Base-by-base conservation (phyloP, 2,888 invertebrate species). In the Ichneumoninae sp. region DNA sequence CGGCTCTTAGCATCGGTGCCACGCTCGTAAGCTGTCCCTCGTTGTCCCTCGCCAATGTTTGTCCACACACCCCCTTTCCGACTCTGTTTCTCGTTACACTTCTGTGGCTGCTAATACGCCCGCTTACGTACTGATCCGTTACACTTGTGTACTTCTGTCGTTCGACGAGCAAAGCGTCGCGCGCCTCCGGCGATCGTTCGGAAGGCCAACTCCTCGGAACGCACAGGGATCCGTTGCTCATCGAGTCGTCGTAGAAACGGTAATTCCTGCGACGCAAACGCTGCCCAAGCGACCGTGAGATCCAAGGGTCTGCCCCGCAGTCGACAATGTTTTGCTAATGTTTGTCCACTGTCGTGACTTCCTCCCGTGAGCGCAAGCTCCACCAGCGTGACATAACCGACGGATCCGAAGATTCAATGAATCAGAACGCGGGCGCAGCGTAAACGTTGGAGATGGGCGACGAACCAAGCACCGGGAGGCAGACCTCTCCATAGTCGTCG, bases 371-470 rank as follows among this genome's bases (percentile, higher is more conserved):
- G 82, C 70, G 69, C 80, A 47, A 82, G 74, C 36, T 80, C 60
- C 71, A 72, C 74, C 66, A 52, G 52, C 68, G 50, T 74, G 71
- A 71, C 69, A 57, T 44, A 69, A 66, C 33, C 83, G 76, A 65
- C 54, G 76, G 74, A 78, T 83, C 82, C 78, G 72, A 89, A 88
- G 88, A 88, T 88, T 88, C 89, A 89, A 85, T 88, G 89, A 88
- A 88, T 89, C 87, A 89, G 89, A 89, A 88, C 81, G 82, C 83
- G 77, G 84, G 76, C 57, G 82, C 62, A 75, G 79, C 76, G 80
- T 84, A 68, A 78, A 72, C 76, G 80, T 85, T 79, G 76, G 70
- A 76, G 82, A 74, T 52, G 72, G 54, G 22, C 68, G 47, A 70
- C 68, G 76, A 72, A 77, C 80, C 82, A 83, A 80, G 26, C 66